These are phyloP conservation scores for Cottus gobio DNA, from an alignment of 2,113 vertebrate species.

Conservation along the genomic window DNA sequence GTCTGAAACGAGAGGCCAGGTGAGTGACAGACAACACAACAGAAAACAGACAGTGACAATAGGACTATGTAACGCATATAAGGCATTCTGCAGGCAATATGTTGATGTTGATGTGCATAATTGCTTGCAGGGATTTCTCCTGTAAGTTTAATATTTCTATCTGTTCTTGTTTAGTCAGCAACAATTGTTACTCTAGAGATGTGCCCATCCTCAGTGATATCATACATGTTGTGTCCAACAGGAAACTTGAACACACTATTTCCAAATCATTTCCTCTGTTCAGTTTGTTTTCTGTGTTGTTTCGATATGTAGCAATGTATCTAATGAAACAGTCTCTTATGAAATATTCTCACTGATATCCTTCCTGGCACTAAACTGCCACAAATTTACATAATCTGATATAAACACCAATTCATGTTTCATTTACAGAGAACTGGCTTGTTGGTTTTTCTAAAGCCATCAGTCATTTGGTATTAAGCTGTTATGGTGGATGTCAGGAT, in stretches of 20 bases:
- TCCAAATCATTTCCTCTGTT: conserved; percentile 68
- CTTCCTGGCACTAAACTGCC: conserved; percentile 57
- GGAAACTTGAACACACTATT: conserved; percentile 49
- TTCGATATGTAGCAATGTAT: conserved; percentile 64
- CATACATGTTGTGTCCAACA: conserved; percentile 44
- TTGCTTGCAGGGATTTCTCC: background rate
- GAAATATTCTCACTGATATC: conserved; percentile 57
- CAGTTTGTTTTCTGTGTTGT: conserved; percentile 34
- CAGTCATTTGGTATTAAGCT: conserved; percentile 21
- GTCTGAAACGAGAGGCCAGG: too few species aligned
- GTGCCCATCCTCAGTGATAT: conserved; percentile 26
- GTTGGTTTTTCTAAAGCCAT: conserved; percentile 11
- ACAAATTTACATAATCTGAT: conserved; percentile 25
- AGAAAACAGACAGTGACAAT: too few species aligned
- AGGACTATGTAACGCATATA: too few species aligned
- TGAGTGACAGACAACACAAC: too few species aligned
- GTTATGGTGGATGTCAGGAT: conserved; percentile 9
- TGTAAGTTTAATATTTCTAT: background rate
- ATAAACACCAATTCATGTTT: conserved; percentile 2
- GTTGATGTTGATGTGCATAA: background rate
- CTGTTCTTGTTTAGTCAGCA: conserved; percentile 30
- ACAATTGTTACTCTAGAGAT: background rate
- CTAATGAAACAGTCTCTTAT: conserved; percentile 66
- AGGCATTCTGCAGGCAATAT: background rate
- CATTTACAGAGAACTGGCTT: background rate